Evolutionary conservation across 2,797 vertebrate genomes (phyloP).

Genomic region (Sternotherus odoratus): DNA sequence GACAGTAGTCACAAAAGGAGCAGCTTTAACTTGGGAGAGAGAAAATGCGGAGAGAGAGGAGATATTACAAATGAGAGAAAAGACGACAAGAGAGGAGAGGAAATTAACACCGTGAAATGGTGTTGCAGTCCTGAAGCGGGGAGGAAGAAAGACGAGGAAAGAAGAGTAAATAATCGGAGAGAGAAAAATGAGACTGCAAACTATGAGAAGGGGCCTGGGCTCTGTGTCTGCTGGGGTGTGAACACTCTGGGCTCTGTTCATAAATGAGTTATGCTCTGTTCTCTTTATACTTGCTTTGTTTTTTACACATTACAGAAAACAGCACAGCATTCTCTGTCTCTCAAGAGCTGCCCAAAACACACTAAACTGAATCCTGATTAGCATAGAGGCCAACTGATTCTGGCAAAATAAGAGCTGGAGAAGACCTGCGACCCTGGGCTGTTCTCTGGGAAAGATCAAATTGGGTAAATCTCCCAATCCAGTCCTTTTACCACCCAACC

Average conservation of each 20-base stretch:
- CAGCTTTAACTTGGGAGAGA: not conserved
- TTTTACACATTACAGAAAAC: constrained; percentile 54
- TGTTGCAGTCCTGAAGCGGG: constrained; percentile 51
- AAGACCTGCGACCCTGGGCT: constrained; percentile 16
- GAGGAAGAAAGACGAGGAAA: constrained; percentile 39
- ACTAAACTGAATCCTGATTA: constrained; percentile 34
- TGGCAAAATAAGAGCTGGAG: constrained; percentile 53
- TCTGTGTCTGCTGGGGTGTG: not conserved
- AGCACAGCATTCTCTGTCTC: constrained; percentile 28
- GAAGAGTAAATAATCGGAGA: constrained; percentile 67
- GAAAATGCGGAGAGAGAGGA: not conserved
- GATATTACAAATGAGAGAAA: constrained; percentile 12
- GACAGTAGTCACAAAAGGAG: constrained; percentile 46
- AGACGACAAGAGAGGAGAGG: not conserved
- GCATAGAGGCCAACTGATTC: constrained; percentile 45
- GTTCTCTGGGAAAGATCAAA: not conserved
- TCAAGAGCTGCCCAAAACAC: not conserved
- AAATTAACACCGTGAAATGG: constrained; percentile 60
- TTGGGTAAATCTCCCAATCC: not conserved
- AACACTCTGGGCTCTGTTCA: constrained; percentile 50
- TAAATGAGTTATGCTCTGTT: constrained; percentile 70
- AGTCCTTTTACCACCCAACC: not conserved
- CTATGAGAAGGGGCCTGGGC: constrained; percentile 21
- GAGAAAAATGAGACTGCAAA: constrained; percentile 28
- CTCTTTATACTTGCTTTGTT: constrained; percentile 59